Base-by-base conservation (phyloP, 2,888 invertebrate species). In the Rhabditoides inermis region DNA sequence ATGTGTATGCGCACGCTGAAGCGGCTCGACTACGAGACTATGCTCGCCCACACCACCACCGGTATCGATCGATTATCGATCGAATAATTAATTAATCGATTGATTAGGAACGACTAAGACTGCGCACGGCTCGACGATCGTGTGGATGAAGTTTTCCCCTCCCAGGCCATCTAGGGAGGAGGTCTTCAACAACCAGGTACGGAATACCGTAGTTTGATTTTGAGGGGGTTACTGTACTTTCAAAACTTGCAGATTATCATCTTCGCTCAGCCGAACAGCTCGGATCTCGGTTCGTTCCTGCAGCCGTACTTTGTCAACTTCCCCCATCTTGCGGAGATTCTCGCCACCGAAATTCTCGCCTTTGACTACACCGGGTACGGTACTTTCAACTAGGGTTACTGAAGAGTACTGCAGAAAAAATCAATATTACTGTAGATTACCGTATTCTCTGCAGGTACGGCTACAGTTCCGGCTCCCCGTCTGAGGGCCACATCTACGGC, bases 231-330 rank as follows among this genome's bases (percentile, higher is more conserved):
- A n/a, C n/a, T n/a, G n/a, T n/a, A n/a, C n/a, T n/a, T n/a, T n/a
- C n/a, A n/a, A n/a, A n/a, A n/a, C n/a, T 39, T 53, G 39, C 40
- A 69, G 68, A 67, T 68, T 2, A 56, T 70, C 7, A 52, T 71
- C 18, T 70, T 70, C 56, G 62, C 65, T 18, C 70, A 71, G 50
- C 65, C 70, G 5, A 71, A 71, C 49, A 63, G 63, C 7, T 63
- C 69, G 28, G 70, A 71, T 46, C 53, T 71, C 3, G 69, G 71
- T 4, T 53, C 54, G 7, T 60, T 61, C 27, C 49, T 67, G 25
- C 63, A 66, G 42, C 67, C 68, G 28, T 15, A 37, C 35, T 18
- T 40, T 15, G 32, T 49, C 18, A 48, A 42, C 30, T 35, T 59
- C 26, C 44, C 46, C 25, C 39, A 49, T 6, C 58, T 63, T 53